Conservation (phyloP, 2,797 vertebrate genomes). For the Bucorvus abyssinicus region DNA sequence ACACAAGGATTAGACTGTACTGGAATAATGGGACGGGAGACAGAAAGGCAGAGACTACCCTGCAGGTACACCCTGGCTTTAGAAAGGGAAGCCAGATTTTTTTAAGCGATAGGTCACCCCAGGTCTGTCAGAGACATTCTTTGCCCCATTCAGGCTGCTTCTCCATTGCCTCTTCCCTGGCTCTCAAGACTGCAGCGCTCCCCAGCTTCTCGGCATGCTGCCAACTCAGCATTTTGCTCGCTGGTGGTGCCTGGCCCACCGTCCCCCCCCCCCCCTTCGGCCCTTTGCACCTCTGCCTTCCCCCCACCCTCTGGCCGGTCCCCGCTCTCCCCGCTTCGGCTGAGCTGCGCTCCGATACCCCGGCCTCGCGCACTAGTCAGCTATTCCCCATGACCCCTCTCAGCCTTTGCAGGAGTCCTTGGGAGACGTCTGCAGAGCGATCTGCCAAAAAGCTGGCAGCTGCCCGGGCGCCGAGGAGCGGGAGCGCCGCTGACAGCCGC, state of each 20-base stretch:
- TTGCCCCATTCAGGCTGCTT: not conserved
- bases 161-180: not conserved
- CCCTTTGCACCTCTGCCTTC: not conserved
- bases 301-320: not conserved
- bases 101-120: not conserved
- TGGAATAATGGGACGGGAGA: slow-evolving; percentile 39
- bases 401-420: not conserved
- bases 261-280: no score
- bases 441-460: not conserved
- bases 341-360: not conserved
- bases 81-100: not conserved
- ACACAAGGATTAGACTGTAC: slow-evolving; percentile 38
- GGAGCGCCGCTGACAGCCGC: not conserved
- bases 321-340: not conserved
- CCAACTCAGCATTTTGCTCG: not conserved
- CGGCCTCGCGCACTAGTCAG: not conserved
- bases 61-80: slow-evolving; percentile 9
- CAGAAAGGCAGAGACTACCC: not conserved
- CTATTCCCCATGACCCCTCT: not conserved
- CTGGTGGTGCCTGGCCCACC: not conserved
- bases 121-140: not conserved
- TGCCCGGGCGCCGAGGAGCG: not conserved
- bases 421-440: not conserved
- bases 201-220: not conserved
- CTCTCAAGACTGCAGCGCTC: not conserved